A percentile compares a stretch with the other conserved stretches of the same genome.
Evolutionary conservation across 2,888 invertebrate genomes (phyloP).

Genomic region (Gymnoscelis rufifasciata): DNA sequence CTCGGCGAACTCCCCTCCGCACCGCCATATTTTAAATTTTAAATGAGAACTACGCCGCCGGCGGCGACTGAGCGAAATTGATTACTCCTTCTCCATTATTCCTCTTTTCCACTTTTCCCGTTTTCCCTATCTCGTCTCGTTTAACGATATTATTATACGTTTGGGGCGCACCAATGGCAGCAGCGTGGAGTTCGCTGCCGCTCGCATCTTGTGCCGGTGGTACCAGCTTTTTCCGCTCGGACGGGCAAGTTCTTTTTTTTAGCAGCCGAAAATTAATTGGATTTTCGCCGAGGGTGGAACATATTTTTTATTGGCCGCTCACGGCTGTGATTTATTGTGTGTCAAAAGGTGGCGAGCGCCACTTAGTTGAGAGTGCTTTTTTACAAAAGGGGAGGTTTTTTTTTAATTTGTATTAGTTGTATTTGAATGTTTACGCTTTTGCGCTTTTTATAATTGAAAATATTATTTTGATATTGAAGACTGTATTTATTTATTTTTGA

Average conservation of each 20-base stretch:
- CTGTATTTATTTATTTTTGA: not conserved
- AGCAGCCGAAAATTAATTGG: constrained; percentile 78
- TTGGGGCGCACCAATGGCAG: constrained; percentile 28
- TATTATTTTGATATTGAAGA: constrained; percentile 8
- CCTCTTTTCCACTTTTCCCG: constrained; percentile 71
- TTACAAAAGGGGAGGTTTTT: constrained; percentile 52
- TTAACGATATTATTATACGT: constrained; percentile 71
- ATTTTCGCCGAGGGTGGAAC: constrained; percentile 78
- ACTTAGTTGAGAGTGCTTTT: constrained; percentile 71
- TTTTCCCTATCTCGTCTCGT: constrained; percentile 68
- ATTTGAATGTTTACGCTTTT: constrained; percentile 33
- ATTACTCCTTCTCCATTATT: constrained; percentile 78
- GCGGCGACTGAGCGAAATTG: constrained; percentile 76
- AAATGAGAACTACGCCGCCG: constrained; percentile 72
- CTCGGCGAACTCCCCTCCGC: constrained; percentile 61
- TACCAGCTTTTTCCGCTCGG: constrained; percentile 66
- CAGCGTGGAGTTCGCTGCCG: constrained; percentile 24
- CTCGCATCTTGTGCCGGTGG: constrained; percentile 32
- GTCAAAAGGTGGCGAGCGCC: constrained; percentile 78
- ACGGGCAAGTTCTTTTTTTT: constrained; percentile 71
- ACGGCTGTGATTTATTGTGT: constrained; percentile 76
- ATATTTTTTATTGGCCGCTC: constrained; percentile 78
- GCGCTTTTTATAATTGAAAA: constrained; percentile 23
- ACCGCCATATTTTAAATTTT: constrained; percentile 75
- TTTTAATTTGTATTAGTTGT: constrained; percentile 56